phyloP scores from a whole-genome alignment of 2,113 vertebrate genomes.

The Pogonocichla stellata region DNA sequence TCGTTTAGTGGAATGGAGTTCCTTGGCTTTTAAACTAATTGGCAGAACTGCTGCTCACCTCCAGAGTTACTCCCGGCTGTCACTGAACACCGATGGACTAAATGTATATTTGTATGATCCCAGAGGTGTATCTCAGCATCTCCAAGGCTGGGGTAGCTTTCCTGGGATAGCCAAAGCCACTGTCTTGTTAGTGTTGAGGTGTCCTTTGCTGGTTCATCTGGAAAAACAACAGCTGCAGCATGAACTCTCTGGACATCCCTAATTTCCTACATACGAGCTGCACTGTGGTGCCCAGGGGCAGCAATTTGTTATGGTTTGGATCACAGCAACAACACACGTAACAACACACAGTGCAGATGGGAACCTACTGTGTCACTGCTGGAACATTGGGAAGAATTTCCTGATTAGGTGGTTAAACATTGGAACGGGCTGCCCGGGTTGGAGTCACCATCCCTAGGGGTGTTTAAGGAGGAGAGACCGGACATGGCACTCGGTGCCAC shows the following conservation, averaged over 20 bases:
- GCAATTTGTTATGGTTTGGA: neutral
- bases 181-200: neutral
- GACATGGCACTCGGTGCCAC: neutral
- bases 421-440: neutral
- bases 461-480: too few species aligned
- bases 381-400: neutral
- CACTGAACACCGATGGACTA: neutral
- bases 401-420: neutral
- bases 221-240: neutral
- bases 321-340: neutral
- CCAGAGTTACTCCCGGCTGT: neutral
- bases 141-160: too few species aligned
- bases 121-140: neutral
- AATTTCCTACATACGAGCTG: rapidly evolving
- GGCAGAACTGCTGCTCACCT: neutral
- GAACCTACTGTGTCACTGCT: neutral
- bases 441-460: neutral
- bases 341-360: neutral
- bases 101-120: neutral
- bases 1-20: neutral
- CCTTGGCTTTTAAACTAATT: neutral
- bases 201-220: neutral
- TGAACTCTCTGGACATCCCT: neutral
- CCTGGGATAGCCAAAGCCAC: neutral
- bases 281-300: rapidly evolving